These are phyloP conservation scores for Loripinus fragilis DNA, from an alignment of 2,888 invertebrate species.

Conservation along the genomic window DNA sequence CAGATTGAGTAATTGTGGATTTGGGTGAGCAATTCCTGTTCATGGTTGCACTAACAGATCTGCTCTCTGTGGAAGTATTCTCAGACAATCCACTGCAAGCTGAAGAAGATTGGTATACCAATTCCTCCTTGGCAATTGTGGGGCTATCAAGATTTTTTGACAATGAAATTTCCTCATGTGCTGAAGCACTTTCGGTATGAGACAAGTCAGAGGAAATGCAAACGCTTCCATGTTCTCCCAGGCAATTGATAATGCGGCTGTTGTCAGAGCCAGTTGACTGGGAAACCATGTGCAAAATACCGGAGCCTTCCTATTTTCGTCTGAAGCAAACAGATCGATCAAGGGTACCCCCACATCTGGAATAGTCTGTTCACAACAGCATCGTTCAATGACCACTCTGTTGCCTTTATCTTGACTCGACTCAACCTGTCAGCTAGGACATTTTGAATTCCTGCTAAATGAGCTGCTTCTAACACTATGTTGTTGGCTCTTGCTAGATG, in stretches of 20 bases:
- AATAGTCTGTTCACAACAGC: neutral
- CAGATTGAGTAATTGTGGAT: conserved; percentile 34
- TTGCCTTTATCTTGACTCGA: neutral
- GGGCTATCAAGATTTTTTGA: neutral
- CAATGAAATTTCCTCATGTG: neutral
- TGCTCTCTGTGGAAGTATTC: conserved; percentile 4
- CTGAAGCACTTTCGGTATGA: too few species aligned
- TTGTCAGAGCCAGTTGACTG: conserved; percentile 26
- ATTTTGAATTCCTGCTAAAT: neutral
- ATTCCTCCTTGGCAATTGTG: neutral
- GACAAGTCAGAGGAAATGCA: conserved; percentile 13
- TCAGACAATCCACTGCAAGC: neutral
- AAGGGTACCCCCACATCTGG: neutral
- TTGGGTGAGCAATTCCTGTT: conserved; percentile 15
- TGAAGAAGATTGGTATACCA: neutral
- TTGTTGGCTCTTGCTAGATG: neutral
- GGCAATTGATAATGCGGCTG: conserved; percentile 41
- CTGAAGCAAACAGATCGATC: conserved; percentile 45
- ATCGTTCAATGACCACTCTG: conserved; percentile 40
- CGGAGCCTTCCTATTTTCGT: conserved; percentile 26
- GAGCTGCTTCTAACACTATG: neutral
- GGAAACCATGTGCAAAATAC: conserved; percentile 47
- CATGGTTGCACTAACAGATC: conserved; percentile 13
- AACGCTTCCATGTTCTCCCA: conserved; percentile 42
- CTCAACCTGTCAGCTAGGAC: neutral